Evolutionary conservation across 64 coral and sea anemone genomes (phyloP).

Genomic region (Montipora foliosa): DNA sequence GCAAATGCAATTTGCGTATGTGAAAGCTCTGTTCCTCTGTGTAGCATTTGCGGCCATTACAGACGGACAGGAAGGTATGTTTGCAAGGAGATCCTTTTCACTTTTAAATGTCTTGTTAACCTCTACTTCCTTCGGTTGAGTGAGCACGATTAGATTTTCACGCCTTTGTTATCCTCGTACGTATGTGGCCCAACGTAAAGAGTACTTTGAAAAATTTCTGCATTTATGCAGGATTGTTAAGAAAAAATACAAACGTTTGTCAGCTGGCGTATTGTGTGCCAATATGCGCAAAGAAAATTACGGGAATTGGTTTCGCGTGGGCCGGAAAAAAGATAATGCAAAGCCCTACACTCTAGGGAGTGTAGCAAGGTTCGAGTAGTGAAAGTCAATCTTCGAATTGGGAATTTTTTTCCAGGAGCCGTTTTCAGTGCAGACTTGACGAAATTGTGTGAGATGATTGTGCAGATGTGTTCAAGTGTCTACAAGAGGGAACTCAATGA

Average conservation of each 20-base stretch:
- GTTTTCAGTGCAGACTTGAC: background rate
- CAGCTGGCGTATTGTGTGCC: background rate
- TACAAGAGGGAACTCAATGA: background rate
- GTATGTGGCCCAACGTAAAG: too few relatives aligned
- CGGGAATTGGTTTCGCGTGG: background rate
- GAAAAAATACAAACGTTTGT: background rate
- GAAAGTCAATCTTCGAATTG: too few relatives aligned
- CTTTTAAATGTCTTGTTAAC: background rate
- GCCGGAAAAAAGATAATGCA: too few relatives aligned
- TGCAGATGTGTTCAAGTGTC: slow-evolving; percentile 8
- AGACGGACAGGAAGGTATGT: slow-evolving; percentile 10
- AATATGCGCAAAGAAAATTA: background rate
- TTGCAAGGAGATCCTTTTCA: background rate
- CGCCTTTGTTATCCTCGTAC: background rate
- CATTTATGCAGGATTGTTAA: background rate
- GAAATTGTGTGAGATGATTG: slow-evolving; percentile 6
- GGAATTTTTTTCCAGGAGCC: background rate
- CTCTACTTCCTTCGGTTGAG: background rate
- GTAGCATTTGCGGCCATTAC: background rate
- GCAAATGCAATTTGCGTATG: background rate
- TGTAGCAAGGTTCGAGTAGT: too few relatives aligned
- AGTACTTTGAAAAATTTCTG: too few relatives aligned
- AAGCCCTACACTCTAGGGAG: too few relatives aligned
- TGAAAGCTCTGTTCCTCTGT: background rate
- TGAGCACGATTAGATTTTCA: background rate